Base-by-base conservation (phyloP, 2,888 invertebrate species). In the Diaprepes abbreviatus region DNA sequence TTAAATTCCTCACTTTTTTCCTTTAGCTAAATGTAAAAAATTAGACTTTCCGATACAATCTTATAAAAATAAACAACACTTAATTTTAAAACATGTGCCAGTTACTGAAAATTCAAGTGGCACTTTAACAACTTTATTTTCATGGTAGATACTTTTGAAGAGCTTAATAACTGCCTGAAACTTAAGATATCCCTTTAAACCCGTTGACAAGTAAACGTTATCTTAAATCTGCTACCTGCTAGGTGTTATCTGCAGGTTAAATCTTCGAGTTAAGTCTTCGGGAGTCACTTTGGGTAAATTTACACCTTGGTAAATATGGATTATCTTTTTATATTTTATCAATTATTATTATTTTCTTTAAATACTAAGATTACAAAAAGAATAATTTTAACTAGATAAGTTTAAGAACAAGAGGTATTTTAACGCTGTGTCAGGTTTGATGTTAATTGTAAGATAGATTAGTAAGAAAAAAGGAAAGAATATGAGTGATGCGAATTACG, bases 141-240 rank as follows among this genome's bases (percentile, higher is more conserved):
- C 48, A 70, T 52, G 52, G 45, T 10, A 50, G 38, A 63, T 54
- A 70, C 77, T 76, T 78, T 78, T 78, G 76, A 78, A 77, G 78
- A 75, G 76, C 77, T 75, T 77, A 76, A 76, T 75, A 77, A 76
- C 74, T 70, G 72, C 73, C 68, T 70, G 71, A 75, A 71, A 74
- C 70, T 74, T 45, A 73, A 74, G 71, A 76, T 76, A 77, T 76
- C 76, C 75, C 72, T 76, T 74, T 75, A 79, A 78, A 77, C 77
- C 76, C 78, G 78, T 77, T 78, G 79, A 80, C 80, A 79, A 75
- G 77, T 75, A 57, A 72, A 77, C 76, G 76, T 74, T 73, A 76
- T 76, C 75, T 73, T 62, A 19, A 75, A 77, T 78, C 78, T 74
- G 77, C 74, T 77, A 77, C 74, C 75, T 76, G 77, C 64, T 48